Evolutionary conservation across 2,797 vertebrate species (phyloP), one percentile per base, ranked within the genome.

Genomic region (Brotula barbata): DNA sequence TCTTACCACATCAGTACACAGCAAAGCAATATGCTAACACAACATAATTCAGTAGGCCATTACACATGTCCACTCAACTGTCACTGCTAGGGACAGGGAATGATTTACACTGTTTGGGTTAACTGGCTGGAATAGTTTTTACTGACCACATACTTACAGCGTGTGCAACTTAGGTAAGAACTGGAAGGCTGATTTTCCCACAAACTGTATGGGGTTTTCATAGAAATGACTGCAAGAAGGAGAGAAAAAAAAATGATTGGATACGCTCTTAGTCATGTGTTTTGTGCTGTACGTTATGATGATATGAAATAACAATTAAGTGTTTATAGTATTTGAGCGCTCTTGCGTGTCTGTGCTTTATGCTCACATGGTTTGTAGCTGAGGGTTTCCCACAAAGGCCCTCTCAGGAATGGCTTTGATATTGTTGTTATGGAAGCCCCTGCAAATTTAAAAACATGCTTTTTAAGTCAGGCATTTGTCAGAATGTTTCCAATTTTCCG

Each of bases 361-460:
- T 44, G 84, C 94, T 95, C 90, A 98, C 96, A 98, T 95, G 46
- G 95, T 96, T 84, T 97, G 95, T 42, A 98, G 93, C 45, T 95
- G 92, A 28, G 94, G 95, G 82, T 97, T 98, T 74, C 95, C 95
- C 86, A 92, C 87, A 71, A 98, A 98, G 17, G 95, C 96, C 2
- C 90, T 92, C 85, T 98, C 95, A 3, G 96, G 96, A 80, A 98
- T 97, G 58, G 92, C 92, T 90, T 92, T 94, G 90, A 98, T 97
- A 85, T 95, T 94, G 89, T 98, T 98, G 90, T 95, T 96, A 77
- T 98, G 96, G 89, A 98, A 98, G 7, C 95, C 95, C 0, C 96
- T 98, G 89, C 66, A 83, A 83, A 84, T 71, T 72, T 58, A 74
- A 65, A 74, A 74, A 73, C 49, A 82, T 39, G 63, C 46, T 3